Evolutionary conservation across 2,888 invertebrate species (phyloP).

Genomic region (Pocota personata): DNA sequence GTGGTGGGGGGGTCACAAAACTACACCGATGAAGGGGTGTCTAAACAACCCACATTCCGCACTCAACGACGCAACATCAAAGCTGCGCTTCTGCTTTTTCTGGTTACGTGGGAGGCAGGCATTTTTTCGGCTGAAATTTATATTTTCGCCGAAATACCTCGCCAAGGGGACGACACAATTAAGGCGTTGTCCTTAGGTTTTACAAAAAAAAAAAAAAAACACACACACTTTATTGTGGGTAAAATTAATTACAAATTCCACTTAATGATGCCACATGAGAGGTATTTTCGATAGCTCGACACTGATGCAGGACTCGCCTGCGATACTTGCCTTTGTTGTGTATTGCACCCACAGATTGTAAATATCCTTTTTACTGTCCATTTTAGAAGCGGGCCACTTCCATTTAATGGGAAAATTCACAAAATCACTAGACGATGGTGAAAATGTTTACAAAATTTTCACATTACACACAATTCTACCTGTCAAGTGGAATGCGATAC

Average conservation of each 20-base stretch:
- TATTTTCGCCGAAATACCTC: conserved; percentile 3
- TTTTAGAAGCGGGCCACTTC: conserved; percentile 72
- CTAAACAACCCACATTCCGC: conserved; percentile 29
- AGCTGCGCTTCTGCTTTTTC: conserved; percentile 41
- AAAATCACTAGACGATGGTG: conserved; percentile 33
- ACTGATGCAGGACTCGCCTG: background rate
- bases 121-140: background rate
- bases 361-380: conserved; percentile 83
- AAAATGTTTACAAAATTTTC: conserved; percentile 74
- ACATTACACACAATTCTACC: conserved; percentile 69
- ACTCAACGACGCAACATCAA: conserved; percentile 43
- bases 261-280: conserved; percentile 1
- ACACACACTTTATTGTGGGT: background rate
- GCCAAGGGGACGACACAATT: conserved; percentile 7
- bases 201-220: conserved; percentile 5
- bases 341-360: conserved; percentile 84
- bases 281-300: background rate
- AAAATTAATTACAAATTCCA: conserved; percentile 27
- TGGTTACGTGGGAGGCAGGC: conserved; percentile 55
- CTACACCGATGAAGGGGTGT: background rate
- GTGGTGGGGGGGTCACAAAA: background rate
- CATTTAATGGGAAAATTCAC: conserved; percentile 34
- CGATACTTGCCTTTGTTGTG: conserved; percentile 83
- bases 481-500: conserved; percentile 65
- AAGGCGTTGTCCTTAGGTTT: conserved; percentile 63